Conservation (phyloP, 2,113 vertebrate genomes). For the Calonectris borealis region DNA sequence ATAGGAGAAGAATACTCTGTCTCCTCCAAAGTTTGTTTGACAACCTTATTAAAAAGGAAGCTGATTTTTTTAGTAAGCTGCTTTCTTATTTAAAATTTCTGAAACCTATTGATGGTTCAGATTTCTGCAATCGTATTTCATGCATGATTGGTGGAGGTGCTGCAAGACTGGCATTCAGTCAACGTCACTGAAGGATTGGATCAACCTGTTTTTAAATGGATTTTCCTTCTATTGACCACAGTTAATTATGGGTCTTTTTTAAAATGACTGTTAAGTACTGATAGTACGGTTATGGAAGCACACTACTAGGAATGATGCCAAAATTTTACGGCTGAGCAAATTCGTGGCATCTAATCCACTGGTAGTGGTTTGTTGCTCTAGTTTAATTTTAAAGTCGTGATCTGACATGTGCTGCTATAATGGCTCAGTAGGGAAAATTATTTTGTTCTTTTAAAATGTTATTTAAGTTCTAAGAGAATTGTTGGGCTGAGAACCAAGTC, state of each 20-base stretch:
- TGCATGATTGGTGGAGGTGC: not conserved
- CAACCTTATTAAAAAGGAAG: not conserved
- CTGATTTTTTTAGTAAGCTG: not conserved
- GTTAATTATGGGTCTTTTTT: not conserved
- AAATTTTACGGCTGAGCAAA: not conserved
- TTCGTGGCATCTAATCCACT: not conserved
- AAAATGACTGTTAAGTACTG: not conserved
- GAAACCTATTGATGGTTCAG: not conserved
- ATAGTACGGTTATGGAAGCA: not conserved
- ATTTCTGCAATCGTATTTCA: not conserved
- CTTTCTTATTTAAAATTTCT: not conserved
- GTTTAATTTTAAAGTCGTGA: not conserved
- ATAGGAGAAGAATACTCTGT: not conserved
- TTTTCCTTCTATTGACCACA: not conserved
- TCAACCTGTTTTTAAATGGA: not conserved
- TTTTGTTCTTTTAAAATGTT: not conserved
- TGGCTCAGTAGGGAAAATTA: not conserved
- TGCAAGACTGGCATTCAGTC: not conserved
- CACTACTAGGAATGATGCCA: not conserved
- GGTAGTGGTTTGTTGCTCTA: not conserved
- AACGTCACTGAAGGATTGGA: not conserved
- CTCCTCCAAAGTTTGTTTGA: not conserved
- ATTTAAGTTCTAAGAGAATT: not conserved
- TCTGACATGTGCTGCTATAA: not conserved
- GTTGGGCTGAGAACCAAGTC: not conserved